A percentile compares a stretch with the other conserved stretches of the same genome.
These are phyloP conservation scores for Hydrocynus forskahlii DNA, from an alignment of 2,797 vertebrate species.

Conservation along the genomic window DNA sequence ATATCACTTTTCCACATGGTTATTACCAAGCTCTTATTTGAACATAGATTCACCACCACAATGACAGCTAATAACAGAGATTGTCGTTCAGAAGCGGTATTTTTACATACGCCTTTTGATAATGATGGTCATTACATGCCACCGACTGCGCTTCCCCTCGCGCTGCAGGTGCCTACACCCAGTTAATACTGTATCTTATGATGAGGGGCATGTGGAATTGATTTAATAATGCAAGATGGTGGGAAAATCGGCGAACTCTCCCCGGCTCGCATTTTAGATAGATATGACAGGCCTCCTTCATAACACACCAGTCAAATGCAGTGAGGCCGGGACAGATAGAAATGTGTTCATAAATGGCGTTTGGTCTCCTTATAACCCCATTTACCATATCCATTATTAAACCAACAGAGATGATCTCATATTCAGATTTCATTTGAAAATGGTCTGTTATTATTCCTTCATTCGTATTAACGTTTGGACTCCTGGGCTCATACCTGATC, in stretches of 20 bases:
- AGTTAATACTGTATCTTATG: conserved; percentile 44
- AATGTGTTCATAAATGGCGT: conserved; percentile 45
- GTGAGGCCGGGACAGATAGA: conserved; percentile 42
- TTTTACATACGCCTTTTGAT: conserved; percentile 88
- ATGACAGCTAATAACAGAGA: conserved; percentile 96
- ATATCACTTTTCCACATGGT: conserved; percentile 92
- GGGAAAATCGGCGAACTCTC: conserved; percentile 53
- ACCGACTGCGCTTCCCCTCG: conserved; percentile 78
- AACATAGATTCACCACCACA: conserved; percentile 91
- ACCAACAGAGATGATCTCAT: conserved; percentile 44
- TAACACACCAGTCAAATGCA: conserved; percentile 50
- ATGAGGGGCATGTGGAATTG: conserved; percentile 44
- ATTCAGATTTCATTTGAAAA: conserved; percentile 48
- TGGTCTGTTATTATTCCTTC: conserved; percentile 43
- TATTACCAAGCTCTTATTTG: conserved; percentile 97
- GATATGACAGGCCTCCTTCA: conserved; percentile 63
- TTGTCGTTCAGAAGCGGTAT: conserved; percentile 85
- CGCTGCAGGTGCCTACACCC: conserved; percentile 53
- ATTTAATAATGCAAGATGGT: conserved; percentile 67
- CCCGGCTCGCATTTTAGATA: conserved; percentile 56
- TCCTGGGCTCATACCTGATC: conserved; percentile 40
- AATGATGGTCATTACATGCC: conserved; percentile 80
- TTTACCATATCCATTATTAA: conserved; percentile 62
- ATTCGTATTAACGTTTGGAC: conserved; percentile 42
- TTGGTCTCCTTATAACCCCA: conserved; percentile 29